Base-by-base conservation (phyloP, 2,113 vertebrate species). In the Plestiodon gilberti region DNA sequence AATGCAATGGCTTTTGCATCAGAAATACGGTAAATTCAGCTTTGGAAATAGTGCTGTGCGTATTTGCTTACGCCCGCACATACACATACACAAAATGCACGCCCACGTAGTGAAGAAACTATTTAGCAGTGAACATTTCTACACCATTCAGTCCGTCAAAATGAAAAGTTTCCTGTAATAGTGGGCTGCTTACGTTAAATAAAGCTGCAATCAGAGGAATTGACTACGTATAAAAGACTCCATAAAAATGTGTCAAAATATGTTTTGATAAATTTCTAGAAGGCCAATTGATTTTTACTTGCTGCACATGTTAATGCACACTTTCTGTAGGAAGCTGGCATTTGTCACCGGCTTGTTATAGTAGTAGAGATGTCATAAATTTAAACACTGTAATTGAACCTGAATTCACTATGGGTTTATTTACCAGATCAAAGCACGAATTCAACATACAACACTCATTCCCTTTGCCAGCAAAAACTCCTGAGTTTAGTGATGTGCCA, bases 341-440 rank as follows among this genome's bases (percentile, higher is more conserved):
- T 93, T 90, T 96, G 92, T 95, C 91, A 91, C 90, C 87, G 55
- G 73, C 83, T 93, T 94, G 81, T 88, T 96, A 81, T 20, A 90
- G 79, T 86, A 64, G 75, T 88, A 83, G 78, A 64, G 90, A 88
- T 92, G 93, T 91, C 90, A 91, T 95, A 94, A 91, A 93, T 96
- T 93, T 93, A 91, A 94, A 93, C 85, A 89, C 75, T 91, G 78
- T 94, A 95, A 94, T 89, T 93, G 92, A 96, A 93, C 84, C 80
- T 93, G 92, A 94, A 93, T 94, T 94, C 85, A 82, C 84, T 92
- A n/a, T 82, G 88, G 92, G 82, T 95, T 95, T 95, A 90, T 95
- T 96, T 95, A 94, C 89, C 87, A 90, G 92, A 96, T 96, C 95
- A 95, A 96, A 96, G 92, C 94, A 67, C 90, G 85, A 73, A 80